Evolutionary conservation across 2,797 vertebrate genomes (phyloP), one percentile per base, ranked within the genome.

Genomic region (Centroberyx gerrardi): DNA sequence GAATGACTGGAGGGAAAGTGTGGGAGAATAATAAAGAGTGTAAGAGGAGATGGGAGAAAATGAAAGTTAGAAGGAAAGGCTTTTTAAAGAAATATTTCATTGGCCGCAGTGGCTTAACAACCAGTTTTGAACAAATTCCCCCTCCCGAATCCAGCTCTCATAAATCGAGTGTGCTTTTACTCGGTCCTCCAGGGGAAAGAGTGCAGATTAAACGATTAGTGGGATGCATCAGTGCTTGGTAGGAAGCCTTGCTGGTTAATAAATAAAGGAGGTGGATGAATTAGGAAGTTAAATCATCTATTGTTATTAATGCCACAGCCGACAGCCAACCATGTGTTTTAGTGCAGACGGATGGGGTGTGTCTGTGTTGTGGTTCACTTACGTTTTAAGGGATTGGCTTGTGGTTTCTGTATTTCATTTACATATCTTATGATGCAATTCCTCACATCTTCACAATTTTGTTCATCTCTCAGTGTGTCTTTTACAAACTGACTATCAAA

Each of bases 301-400:
- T 36, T 59, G 71, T 71, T 83, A 60, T 88, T 88, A 84, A 88
- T 86, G 91, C 88, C 85, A 88, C 83, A 80, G 72, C 74, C 72
- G 66, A 75, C 74, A 85, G 72, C 79, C 78, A 82, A 68, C 84
- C 28, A 74, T 15, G 52, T 64, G 81, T 70, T 73, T 44, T 10
- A 14, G 40, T 44, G 40, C 40, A 14, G 40, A 44, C 13, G 12
- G 40, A 44, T 44, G 13, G 38, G 2, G 40, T 13, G 40, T 44
- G 40, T 44, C 12, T 44, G 40, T 44, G 10, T 10, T 13, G 2
- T 13, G 40, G 40, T 44, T 44, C 8, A 40, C 38, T 40, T 40
- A 40, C 38, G 5, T 40, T 9, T 40, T 9, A 13, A 2, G 12
- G 40, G 40, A 44, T 13, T 44, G 40, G 1, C 12, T 2, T 2